Conservation (phyloP, 1,140 invertebrate genomes). For the Drosophila leontia region DNA sequence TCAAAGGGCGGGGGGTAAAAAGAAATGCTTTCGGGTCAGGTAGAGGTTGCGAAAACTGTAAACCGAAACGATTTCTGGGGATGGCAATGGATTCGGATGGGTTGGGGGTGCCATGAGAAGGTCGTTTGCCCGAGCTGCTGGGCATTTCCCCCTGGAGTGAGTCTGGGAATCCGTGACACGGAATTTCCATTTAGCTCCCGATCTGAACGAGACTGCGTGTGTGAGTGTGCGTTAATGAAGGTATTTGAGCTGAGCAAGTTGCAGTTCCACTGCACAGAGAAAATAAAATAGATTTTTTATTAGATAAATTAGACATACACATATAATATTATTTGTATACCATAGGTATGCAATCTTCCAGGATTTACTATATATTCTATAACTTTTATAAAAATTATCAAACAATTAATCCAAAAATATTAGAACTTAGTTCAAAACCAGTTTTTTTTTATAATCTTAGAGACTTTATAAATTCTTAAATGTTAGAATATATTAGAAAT, state of each 20-base stretch:
- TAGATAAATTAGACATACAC: too few species aligned
- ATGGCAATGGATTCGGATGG: background rate
- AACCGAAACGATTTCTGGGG: constrained; percentile 23
- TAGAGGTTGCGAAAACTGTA: constrained; percentile 56
- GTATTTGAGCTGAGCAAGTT: constrained; percentile 68
- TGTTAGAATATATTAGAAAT: background rate
- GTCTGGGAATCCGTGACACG: constrained; percentile 38
- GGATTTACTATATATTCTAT: too few species aligned
- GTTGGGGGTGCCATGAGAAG: constrained; percentile 28
- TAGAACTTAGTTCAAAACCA: too few species aligned
- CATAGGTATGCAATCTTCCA: too few species aligned
- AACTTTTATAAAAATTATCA: too few species aligned
- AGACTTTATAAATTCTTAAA: too few species aligned
- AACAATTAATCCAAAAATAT: too few species aligned
- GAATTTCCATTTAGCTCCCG: constrained; percentile 62
- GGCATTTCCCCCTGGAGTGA: constrained; percentile 31
- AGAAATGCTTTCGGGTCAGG: constrained; percentile 42
- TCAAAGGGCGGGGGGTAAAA: background rate
- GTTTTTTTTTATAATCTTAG: too few species aligned
- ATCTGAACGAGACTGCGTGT: background rate
- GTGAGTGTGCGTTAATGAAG: constrained; percentile 66
- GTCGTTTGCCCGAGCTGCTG: constrained; percentile 34
- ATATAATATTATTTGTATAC: background rate
- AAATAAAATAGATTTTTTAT: background rate
- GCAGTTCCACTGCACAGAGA: constrained; percentile 14